Conservation (phyloP, 2,797 vertebrate genomes). For the Uromys caudimaculatus region DNA sequence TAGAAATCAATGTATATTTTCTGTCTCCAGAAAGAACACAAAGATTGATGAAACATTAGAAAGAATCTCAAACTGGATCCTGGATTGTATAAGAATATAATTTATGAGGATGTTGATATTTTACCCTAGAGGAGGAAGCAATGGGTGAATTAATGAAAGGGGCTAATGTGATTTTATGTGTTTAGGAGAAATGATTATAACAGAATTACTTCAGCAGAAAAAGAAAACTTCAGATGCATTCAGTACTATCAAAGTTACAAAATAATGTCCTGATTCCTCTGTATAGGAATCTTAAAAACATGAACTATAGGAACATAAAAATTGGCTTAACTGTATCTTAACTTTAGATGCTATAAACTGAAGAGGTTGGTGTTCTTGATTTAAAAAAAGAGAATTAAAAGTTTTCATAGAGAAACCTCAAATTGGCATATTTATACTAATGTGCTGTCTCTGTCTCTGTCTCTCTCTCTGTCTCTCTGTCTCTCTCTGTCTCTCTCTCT, state of each 20-base stretch:
- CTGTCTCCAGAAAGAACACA: not conserved
- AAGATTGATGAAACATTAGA: not conserved
- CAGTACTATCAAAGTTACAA: not conserved
- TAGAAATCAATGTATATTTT: not conserved
- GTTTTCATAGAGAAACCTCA: not conserved
- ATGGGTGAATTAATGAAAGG: not conserved
- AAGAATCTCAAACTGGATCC: not conserved
- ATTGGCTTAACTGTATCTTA: not conserved
- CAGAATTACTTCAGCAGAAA: not conserved
- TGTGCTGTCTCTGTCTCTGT: not conserved
- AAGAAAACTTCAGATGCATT: not conserved
- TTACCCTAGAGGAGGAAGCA: not conserved
- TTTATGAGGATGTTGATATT: not conserved
- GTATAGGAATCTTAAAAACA: not conserved
- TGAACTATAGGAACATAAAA: not conserved
- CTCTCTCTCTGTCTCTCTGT: not conserved
- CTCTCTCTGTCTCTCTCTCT: not conserved
- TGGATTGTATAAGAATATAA: not conserved
- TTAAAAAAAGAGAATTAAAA: not conserved
- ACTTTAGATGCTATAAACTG: not conserved
- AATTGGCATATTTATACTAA: constrained; percentile 10
- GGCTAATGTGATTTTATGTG: not conserved
- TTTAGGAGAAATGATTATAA: not conserved
- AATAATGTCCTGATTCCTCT: not conserved
- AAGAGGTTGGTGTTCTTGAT: not conserved